Evolutionary conservation across 2,888 invertebrate species (phyloP).

Genomic region (Dasysyrphus albostriatus): DNA sequence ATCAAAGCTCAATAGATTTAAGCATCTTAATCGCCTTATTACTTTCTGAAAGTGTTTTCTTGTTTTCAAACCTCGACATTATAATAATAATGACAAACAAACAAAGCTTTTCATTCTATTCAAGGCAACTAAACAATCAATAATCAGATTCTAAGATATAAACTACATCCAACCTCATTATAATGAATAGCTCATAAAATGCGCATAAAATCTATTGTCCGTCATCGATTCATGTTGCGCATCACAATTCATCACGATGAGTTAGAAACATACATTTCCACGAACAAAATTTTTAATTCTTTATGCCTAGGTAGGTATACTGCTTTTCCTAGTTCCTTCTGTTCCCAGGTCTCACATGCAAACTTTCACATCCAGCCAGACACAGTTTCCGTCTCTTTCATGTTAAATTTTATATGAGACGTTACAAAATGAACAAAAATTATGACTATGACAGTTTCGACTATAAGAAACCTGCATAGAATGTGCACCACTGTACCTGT

Average conservation of each 20-base stretch:
- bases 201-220: conserved; percentile 57
- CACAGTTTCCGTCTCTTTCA: conserved; percentile 43
- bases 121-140: conserved; percentile 5
- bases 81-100: conserved; percentile 31
- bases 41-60: conserved; percentile 31
- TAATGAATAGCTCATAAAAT: conserved; percentile 53
- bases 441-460: conserved; percentile 53
- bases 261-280: not conserved
- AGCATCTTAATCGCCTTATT: conserved; percentile 43
- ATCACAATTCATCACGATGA: conserved; percentile 9
- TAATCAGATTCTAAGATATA: conserved; percentile 15
- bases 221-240: conserved; percentile 37
- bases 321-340: not conserved
- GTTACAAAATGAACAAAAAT: conserved; percentile 54
- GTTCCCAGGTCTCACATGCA: not conserved
- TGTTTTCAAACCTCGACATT: conserved; percentile 22
- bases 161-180: conserved; percentile 19
- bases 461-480: not conserved
- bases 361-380: conserved; percentile 39
- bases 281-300: conserved; percentile 2
- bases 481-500: conserved; percentile 18
- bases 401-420: conserved; percentile 9
- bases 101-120: conserved; percentile 42
- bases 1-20: conserved; percentile 46
- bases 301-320: too few species aligned